Conservation (phyloP, 2,888 invertebrate genomes). For the Agrochola lota region DNA sequence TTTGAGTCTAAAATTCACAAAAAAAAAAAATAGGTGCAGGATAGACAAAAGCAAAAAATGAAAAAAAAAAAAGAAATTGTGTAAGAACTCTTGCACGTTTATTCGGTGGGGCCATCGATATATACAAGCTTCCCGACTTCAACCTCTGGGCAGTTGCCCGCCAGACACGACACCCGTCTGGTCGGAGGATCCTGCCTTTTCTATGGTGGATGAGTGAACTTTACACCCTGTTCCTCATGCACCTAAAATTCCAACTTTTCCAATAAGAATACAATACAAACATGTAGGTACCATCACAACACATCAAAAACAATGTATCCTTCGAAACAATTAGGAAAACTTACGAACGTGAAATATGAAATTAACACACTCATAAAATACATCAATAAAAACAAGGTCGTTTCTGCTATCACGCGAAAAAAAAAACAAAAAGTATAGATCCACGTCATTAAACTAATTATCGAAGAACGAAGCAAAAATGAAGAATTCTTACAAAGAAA, state of each 20-base stretch:
- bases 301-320: slow-evolving; percentile 17
- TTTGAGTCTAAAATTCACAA: too few relatives aligned
- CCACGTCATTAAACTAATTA: slow-evolving; percentile 69
- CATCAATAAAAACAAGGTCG: slow-evolving; percentile 52
- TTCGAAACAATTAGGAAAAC: slow-evolving; percentile 25
- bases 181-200: too few relatives aligned
- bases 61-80: too few relatives aligned
- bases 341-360: slow-evolving; percentile 30
- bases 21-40: too few relatives aligned
- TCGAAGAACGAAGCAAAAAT: slow-evolving; percentile 19
- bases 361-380: slow-evolving; percentile 49
- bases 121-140: too few relatives aligned
- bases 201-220: too few relatives aligned
- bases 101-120: too few relatives aligned
- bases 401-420: slow-evolving; percentile 43
- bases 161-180: too few relatives aligned
- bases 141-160: too few relatives aligned
- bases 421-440: slow-evolving; percentile 46
- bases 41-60: too few relatives aligned
- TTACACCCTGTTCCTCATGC: too few relatives aligned
- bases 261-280: slow-evolving; percentile 21
- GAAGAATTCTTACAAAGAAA: slow-evolving; percentile 37
- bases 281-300: slow-evolving; percentile 22
- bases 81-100: too few relatives aligned
- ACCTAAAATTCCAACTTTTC: background rate